A percentile compares a stretch with the other conserved stretches of the same genome.
These are phyloP conservation scores for Psittacula derbiana DNA, from an alignment of 2,797 vertebrate genomes.

Conservation along the genomic window DNA sequence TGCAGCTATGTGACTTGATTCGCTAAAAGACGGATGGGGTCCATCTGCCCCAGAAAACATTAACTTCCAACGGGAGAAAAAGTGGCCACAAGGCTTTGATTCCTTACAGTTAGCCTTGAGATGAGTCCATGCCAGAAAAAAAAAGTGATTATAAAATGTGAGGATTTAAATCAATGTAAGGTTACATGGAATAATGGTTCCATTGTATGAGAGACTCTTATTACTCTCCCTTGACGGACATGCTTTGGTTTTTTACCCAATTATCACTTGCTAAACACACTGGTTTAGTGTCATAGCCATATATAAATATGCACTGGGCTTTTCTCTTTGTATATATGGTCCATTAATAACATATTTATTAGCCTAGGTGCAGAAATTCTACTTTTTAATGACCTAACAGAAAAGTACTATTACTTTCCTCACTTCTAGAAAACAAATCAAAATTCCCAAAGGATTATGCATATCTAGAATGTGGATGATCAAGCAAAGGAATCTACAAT, in stretches of 20 bases:
- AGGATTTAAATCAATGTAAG: background rate
- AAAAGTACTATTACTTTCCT: background rate
- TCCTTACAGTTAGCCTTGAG: background rate
- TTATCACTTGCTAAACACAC: background rate
- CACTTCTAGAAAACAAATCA: background rate
- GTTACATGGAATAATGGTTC: background rate
- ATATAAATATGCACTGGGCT: background rate
- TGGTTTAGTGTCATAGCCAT: background rate
- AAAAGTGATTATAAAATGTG: background rate
- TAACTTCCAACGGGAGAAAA: background rate
- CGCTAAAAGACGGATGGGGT: background rate
- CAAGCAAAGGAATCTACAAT: constrained; percentile 9
- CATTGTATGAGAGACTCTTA: background rate
- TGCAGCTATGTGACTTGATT: background rate
- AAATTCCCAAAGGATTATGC: background rate
- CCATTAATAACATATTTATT: background rate
- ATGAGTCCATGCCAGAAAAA: background rate
- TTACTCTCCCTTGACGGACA: background rate
- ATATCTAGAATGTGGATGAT: constrained; percentile 1
- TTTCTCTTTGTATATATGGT: background rate
- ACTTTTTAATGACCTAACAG: background rate
- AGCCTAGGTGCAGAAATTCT: background rate
- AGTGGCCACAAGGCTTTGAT: background rate
- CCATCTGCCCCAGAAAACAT: background rate
- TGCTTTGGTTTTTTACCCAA: background rate